Percentiles rank a stretch among this genome's conserved stretches.
These are phyloP conservation scores for Tokudaia muenninki DNA, from an alignment of 2,797 vertebrate species.

Conservation along the genomic window DNA sequence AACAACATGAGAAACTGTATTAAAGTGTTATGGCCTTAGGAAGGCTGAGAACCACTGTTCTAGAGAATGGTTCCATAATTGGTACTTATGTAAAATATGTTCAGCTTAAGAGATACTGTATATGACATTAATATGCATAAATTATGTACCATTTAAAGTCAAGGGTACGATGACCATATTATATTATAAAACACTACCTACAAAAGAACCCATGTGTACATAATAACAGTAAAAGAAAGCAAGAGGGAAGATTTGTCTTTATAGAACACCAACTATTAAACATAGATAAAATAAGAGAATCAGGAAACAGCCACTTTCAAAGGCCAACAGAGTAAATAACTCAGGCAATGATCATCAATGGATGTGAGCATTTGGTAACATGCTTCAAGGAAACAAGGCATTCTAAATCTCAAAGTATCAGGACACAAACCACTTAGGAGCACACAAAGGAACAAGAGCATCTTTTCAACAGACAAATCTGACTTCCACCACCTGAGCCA, in stretches of 20 bases:
- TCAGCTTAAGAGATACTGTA: background rate
- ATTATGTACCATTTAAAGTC: background rate
- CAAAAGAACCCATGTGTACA: background rate
- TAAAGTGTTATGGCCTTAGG: background rate
- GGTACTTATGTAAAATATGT: background rate
- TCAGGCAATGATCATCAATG: no score
- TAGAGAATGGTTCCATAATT: background rate
- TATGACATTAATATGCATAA: background rate
- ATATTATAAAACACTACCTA: background rate
- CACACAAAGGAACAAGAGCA: background rate
- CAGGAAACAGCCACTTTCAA: background rate
- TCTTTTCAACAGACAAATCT: background rate
- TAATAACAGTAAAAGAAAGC: background rate
- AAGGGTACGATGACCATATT: background rate
- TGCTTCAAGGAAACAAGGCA: background rate
- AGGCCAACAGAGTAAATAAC: background rate
- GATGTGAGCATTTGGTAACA: background rate
- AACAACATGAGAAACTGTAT: background rate
- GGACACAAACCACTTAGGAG: background rate
- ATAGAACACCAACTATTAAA: background rate
- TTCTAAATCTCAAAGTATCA: background rate
- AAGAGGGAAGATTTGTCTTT: background rate
- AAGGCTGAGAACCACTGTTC: background rate
- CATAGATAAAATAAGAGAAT: background rate
- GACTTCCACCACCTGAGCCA: background rate